Evolutionary conservation across 2,888 invertebrate genomes (phyloP).

Genomic region (Hedychridium roseum): DNA sequence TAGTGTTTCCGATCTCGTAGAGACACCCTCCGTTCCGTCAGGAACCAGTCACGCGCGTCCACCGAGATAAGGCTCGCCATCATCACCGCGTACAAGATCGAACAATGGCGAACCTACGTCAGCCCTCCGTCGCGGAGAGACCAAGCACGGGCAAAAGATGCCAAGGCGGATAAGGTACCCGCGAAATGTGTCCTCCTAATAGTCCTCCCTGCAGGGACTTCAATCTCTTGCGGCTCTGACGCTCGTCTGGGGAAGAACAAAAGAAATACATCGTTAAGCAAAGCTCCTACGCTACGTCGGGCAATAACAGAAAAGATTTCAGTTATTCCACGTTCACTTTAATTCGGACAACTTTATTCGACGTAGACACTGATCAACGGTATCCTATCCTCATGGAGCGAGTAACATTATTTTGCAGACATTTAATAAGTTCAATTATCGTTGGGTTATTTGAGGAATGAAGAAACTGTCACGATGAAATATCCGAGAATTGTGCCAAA

Average conservation of each 20-base stretch:
- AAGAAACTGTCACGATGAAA: too few species aligned
- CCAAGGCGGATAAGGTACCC: slow-evolving; percentile 25
- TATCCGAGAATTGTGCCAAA: neutral
- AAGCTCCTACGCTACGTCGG: too few species aligned
- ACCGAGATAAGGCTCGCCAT: slow-evolving; percentile 48
- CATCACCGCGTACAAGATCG: slow-evolving; percentile 36
- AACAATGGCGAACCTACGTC: slow-evolving; percentile 34
- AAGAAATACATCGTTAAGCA: too few species aligned
- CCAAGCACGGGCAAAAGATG: slow-evolving; percentile 23
- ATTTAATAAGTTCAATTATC: too few species aligned
- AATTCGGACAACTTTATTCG: too few species aligned
- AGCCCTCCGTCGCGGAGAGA: slow-evolving; percentile 11
- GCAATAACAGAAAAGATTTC: too few species aligned
- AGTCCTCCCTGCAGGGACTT: slow-evolving; percentile 26
- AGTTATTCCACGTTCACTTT: too few species aligned
- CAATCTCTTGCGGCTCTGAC: slow-evolving; percentile 1
- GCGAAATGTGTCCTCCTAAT: slow-evolving; percentile 42
- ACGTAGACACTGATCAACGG: too few species aligned
- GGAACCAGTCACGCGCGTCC: slow-evolving; percentile 49
- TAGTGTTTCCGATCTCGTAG: slow-evolving; percentile 18
- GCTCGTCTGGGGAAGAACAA: too few species aligned
- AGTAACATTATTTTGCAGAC: too few species aligned
- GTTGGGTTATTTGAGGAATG: too few species aligned
- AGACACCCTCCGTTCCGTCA: slow-evolving; percentile 27
- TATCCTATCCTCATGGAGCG: too few species aligned